phyloP scores from a whole-genome alignment of 2,113 vertebrate species.

The Melierax canorus region DNA sequence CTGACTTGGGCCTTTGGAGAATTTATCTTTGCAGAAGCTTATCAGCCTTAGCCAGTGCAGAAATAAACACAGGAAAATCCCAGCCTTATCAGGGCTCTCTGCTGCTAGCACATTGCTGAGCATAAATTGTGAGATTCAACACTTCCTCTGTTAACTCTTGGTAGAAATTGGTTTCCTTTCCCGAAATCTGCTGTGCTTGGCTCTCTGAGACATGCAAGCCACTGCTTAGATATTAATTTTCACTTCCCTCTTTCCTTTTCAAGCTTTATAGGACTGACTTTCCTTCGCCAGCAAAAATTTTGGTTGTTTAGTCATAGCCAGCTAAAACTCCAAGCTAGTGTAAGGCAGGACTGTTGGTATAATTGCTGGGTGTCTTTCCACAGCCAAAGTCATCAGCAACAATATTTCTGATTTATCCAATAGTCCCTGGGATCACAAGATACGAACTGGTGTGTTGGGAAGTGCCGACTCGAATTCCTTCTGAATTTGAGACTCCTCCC shows the following conservation, averaged over 20 bases:
- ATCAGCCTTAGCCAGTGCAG: background rate
- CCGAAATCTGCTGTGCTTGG: background rate
- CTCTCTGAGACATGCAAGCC: background rate
- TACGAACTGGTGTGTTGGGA: background rate
- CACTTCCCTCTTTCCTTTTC: background rate
- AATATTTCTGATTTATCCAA: background rate
- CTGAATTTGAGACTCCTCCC: background rate
- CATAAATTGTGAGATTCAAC: background rate
- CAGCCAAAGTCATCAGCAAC: background rate
- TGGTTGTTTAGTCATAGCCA: background rate
- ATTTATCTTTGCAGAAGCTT: background rate
- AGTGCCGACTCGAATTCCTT: background rate
- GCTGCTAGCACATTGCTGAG: background rate
- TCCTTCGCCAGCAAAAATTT: background rate
- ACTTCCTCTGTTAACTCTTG: background rate
- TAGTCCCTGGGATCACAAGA: background rate
- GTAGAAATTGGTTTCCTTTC: constrained; percentile 47
- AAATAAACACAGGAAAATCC: constrained; percentile 27
- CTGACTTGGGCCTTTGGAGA: background rate
- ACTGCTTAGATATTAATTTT: background rate
- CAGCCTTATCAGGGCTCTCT: background rate
- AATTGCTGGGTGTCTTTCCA: background rate
- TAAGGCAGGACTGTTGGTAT: background rate
- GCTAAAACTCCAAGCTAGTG: background rate
- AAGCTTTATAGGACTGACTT: background rate